Conservation (phyloP, 1,140 invertebrate species). For the Maniola jurtina region DNA sequence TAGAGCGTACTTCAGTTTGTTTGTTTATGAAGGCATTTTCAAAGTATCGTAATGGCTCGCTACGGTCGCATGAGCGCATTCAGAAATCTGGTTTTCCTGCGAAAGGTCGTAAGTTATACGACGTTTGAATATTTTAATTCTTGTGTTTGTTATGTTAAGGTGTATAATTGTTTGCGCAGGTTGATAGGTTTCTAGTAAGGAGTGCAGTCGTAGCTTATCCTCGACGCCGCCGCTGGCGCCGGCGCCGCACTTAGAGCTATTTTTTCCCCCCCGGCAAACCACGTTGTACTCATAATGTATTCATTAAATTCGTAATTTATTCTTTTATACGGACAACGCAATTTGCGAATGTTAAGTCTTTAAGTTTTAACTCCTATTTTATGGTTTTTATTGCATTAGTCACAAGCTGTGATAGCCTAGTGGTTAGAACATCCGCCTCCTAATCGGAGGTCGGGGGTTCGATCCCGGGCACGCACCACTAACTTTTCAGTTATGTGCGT, state of each 20-base stretch:
- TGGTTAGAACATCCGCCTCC: too few relatives aligned
- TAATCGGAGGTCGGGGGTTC: too few relatives aligned
- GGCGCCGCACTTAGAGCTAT: constrained; percentile 70
- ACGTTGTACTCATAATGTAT: constrained; percentile 65
- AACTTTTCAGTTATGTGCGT: too few relatives aligned
- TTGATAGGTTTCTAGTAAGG: constrained; percentile 33
- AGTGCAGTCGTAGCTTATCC: constrained; percentile 55
- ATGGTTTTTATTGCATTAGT: background rate
- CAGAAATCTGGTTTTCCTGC: constrained; percentile 38
- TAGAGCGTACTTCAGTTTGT: constrained; percentile 61
- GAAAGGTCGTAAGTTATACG: constrained; percentile 48
- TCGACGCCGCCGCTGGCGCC: constrained; percentile 59
- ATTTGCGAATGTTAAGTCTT: background rate
- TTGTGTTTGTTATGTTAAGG: constrained; percentile 35
- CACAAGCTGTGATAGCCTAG: too few relatives aligned
- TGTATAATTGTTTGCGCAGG: constrained; percentile 31
- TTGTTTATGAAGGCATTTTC: constrained; percentile 53
- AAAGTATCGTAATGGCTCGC: constrained; percentile 66
- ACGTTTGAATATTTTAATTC: constrained; percentile 23
- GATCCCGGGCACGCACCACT: too few relatives aligned
- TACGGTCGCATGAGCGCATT: constrained; percentile 73
- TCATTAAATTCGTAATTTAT: constrained; percentile 61
- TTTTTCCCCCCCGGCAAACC: constrained; percentile 61
- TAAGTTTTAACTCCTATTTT: background rate
- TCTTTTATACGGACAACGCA: constrained; percentile 3